Conservation (phyloP, 2,113 vertebrate species). For the Sula dactylatra region DNA sequence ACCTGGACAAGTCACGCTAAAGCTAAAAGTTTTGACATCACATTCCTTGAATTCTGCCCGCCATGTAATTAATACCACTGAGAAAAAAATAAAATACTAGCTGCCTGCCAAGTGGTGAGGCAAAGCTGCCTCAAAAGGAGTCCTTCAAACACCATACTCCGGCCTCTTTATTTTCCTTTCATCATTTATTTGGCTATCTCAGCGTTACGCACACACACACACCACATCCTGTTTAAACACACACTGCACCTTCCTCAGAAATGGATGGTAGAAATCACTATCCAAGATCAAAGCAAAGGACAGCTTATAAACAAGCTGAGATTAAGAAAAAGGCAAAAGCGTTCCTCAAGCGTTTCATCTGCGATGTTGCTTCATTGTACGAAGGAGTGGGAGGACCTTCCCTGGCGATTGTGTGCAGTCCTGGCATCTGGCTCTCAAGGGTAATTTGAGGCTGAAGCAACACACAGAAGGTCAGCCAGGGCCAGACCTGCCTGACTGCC, state of each 20-base stretch:
- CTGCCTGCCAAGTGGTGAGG: not conserved
- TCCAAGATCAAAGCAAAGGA: not conserved
- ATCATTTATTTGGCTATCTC: not conserved
- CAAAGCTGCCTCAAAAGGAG: not conserved
- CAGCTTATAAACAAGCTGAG: not conserved
- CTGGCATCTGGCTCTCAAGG: not conserved
- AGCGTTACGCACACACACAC: not conserved
- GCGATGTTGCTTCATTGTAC: fast-evolving
- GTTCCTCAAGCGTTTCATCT: not conserved
- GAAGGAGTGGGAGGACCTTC: not conserved
- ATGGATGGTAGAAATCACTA: not conserved
- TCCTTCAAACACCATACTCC: not conserved
- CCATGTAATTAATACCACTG: not conserved
- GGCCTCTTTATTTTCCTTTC: not conserved
- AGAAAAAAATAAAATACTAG: not conserved
- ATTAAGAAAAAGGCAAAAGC: not conserved
- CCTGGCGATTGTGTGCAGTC: not conserved
- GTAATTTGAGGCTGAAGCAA: not conserved
- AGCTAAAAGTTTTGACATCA: not conserved
- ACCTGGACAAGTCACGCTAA: not conserved
- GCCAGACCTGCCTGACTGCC: not conserved
- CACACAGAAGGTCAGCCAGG: not conserved
- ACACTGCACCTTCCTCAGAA: not conserved
- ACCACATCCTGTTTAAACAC: not conserved
- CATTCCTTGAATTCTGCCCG: not conserved